These are phyloP conservation scores for Sapayoa aenigma DNA, from an alignment of 2,113 vertebrate genomes.

Conservation along the genomic window DNA sequence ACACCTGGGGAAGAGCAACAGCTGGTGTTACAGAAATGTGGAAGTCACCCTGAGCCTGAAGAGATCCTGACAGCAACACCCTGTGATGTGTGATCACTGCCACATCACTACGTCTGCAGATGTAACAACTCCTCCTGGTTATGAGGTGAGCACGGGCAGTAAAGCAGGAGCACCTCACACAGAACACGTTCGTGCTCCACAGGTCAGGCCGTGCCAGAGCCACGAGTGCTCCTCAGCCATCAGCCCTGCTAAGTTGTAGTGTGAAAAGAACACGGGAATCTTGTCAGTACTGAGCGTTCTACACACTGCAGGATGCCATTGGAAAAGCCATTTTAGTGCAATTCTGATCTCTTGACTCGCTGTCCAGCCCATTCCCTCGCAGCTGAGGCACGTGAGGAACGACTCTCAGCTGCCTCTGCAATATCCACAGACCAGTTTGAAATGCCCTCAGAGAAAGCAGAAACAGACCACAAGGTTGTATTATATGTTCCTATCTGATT, in stretches of 20 bases:
- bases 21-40: neutral
- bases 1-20: neutral
- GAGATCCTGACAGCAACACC: neutral
- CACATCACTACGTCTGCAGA: neutral
- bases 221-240: neutral
- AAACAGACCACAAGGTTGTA: neutral
- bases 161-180: neutral
- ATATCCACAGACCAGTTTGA: neutral
- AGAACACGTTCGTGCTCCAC: neutral
- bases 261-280: neutral
- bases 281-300: neutral
- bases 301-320: neutral
- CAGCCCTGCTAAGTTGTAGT: rapidly evolving
- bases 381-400: rapidly evolving
- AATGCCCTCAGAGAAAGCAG: neutral
- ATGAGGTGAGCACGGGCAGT: neutral
- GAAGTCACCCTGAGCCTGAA: neutral
- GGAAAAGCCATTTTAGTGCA: neutral
- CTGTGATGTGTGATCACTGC: rapidly evolving
- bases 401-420: neutral
- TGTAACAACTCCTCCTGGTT: neutral
- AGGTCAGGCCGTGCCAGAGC: neutral
- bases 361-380: neutral
- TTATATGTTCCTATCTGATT: neutral
- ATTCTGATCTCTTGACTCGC: neutral